Base-by-base conservation (phyloP, 2,113 vertebrate genomes). In the Himantopus leucocephalus region DNA sequence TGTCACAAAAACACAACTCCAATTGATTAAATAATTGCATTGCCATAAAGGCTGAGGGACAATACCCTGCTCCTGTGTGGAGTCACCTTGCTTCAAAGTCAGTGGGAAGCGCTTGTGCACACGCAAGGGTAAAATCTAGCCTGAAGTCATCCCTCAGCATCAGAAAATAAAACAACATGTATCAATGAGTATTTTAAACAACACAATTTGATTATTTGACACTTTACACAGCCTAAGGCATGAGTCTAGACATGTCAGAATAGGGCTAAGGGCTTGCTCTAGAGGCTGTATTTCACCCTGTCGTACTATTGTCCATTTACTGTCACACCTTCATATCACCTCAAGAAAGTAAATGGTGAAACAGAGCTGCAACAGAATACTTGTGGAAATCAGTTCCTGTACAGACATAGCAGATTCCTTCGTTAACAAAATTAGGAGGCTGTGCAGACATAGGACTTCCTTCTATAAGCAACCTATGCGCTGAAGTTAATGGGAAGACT, bases 11-110 rank as follows among this genome's bases (percentile, higher is more conserved):
- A 34, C 84, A 63, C n/a, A 79, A 76, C 64, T 92, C 59, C 15
- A 60, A 95, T 91, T 95, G 91, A 97, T 95, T 94, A 91, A 90
- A 96, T 96, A 95, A 97, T 75, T 94, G 62, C 60, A 85, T 60
- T 85, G 62, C 73, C 88, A 91, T 92, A 89, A 92, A 87, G 56
- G 50, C 70, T 58, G 80, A 91, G 50, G 72, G 85, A 85, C 63
- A 83, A 70, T 55, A 90, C 90, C 62, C 62, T 10, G 7, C 58
- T 74, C 91, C 48, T 80, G 14, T n/a, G 52, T 64, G 53, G 89
- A 52, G 82, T 95, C 92, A 96, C 79, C 94, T 97, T 95, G 84
- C 29, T 70, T 92, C 85, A 90, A 92, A 96, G 92, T 82, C 94
- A 91, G 62, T 32, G 85, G 72, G 85, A 88, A 90, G 41, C 72